Percentiles rank a stretch among this genome's conserved stretches.
Conservation (phyloP, 2,888 invertebrate species). For the Agelastica alni region DNA sequence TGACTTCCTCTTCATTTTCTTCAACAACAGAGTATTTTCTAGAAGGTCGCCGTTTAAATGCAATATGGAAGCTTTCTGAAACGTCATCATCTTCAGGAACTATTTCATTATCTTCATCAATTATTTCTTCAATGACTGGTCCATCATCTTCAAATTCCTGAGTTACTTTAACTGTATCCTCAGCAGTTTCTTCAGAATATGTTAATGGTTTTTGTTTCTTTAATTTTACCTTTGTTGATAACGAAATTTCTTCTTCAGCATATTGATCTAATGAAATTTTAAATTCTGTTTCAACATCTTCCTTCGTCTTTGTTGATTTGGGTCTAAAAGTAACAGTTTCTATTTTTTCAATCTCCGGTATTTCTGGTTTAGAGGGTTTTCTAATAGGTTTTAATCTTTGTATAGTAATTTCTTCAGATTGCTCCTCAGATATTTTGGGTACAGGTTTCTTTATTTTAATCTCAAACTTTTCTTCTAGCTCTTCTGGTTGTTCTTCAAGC, state of each 20-base stretch:
- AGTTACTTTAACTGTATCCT: constrained; percentile 72
- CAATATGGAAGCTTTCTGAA: constrained; percentile 60
- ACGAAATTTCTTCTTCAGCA: constrained; percentile 85
- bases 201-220: constrained; percentile 75
- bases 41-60: constrained; percentile 57
- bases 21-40: constrained; percentile 66
- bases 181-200: constrained; percentile 76
- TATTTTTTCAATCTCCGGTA: constrained; percentile 74
- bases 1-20: constrained; percentile 65
- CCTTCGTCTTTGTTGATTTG: constrained; percentile 75
- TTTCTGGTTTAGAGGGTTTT: constrained; percentile 66
- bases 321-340: constrained; percentile 82
- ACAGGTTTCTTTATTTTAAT: constrained; percentile 50
- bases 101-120: constrained; percentile 66
- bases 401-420: constrained; percentile 70
- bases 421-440: constrained; percentile 62
- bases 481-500: constrained; percentile 33
- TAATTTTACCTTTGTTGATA: constrained; percentile 81
- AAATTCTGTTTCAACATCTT: constrained; percentile 89
- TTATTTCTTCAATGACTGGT: constrained; percentile 66
- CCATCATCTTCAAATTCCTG: constrained; percentile 69
- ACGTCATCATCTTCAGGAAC: constrained; percentile 60
- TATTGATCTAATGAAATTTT: constrained; percentile 84
- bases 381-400: constrained; percentile 74
- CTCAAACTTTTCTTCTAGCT: constrained; percentile 43